Conservation (phyloP, 1,140 invertebrate species). For the Trichonephila inaurata region DNA sequence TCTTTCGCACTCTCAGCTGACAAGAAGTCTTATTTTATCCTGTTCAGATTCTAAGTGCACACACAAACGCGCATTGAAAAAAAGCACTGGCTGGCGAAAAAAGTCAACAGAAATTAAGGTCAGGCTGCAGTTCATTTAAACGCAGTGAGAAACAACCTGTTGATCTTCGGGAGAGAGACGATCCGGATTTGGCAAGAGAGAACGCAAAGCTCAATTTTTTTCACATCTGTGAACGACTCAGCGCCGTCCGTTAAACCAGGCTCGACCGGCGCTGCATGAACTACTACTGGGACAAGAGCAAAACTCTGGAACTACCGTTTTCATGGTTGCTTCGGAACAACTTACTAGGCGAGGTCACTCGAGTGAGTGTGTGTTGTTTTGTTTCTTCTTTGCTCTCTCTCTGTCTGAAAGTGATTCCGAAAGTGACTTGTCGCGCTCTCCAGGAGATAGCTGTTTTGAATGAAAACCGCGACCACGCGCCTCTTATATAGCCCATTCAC, state of each 20-base stretch:
- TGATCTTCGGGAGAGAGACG: not conserved
- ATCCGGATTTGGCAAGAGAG: not conserved
- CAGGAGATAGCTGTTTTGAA: slow-evolving; percentile 24
- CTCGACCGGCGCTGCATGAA: not conserved
- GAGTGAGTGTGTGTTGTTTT: slow-evolving; percentile 15
- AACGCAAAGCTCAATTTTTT: not conserved
- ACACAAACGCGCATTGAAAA: not conserved
- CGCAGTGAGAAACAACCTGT: not conserved
- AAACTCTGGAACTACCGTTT: not conserved
- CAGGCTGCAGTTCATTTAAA: not conserved
- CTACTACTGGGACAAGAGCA: not conserved
- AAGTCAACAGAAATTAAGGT: not conserved
- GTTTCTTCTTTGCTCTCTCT: not conserved
- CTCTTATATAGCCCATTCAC: slow-evolving; percentile 59
- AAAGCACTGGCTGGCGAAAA: not conserved
- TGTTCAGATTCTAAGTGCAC: not conserved
- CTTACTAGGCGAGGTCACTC: slow-evolving; percentile 53
- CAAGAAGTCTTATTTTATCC: not conserved
- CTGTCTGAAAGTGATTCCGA: slow-evolving; percentile 15
- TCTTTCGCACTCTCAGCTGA: not conserved
- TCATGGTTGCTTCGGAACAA: slow-evolving; percentile 50
- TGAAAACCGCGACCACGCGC: slow-evolving; percentile 34
- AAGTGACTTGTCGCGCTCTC: slow-evolving; percentile 13
- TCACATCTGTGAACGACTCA: slow-evolving; percentile 42
- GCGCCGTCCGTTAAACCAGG: slow-evolving; percentile 24